Base-by-base conservation (phyloP, 2,797 vertebrate species). In the Brachymystax lenok region DNA sequence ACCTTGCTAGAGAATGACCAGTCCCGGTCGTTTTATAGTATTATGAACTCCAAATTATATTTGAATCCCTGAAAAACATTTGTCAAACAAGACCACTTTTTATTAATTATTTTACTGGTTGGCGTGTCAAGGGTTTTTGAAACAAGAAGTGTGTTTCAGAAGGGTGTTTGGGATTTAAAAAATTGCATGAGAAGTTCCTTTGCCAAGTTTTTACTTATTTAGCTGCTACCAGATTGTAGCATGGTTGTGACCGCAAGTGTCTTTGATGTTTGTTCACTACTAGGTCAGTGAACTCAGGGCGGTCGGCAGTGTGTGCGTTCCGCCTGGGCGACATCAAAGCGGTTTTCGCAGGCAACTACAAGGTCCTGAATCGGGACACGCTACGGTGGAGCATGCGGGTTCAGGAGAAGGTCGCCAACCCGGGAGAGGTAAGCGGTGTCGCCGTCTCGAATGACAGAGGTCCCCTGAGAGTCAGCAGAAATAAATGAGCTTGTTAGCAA, bases 311-410 rank as follows among this genome's bases (percentile, higher is more conserved):
- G 72, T 99, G 98, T 5, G 90, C 90, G 5, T 99, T 97, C 82
- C 90, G 87, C 24, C 91, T 95, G 1, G 17, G 81, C 1, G 93
- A 93, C 66, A 86, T 99, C 76, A 94, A 95, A 71, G 73, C 77
- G 0, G 96, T 95, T 51, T 99, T 99, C n/a, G 83, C 95, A 0
- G 96, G 97, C 4, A 95, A 95, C 76, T 99, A 96, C 93, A 98
- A 97, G 85, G 94, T 95, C 72, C 84, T 97, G 87, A 96, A 97
- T 90, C 94, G 97, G 77, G 97, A 97, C 87, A 96, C 95, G 0
- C 92, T 96, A 12, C 94, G 94, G 6, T 98, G 97, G 98, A 96
- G 90, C 0, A 91, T 93, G 0, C 82, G 91, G 52, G 85, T 92
- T 71, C 91, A 93, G 68, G 94, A 95, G 79, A 94, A 93, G 86